Evolutionary conservation across 37 sponge, comb jelly and placozoan species (phyloP).

Genomic region (Spongilla lacustris): DNA sequence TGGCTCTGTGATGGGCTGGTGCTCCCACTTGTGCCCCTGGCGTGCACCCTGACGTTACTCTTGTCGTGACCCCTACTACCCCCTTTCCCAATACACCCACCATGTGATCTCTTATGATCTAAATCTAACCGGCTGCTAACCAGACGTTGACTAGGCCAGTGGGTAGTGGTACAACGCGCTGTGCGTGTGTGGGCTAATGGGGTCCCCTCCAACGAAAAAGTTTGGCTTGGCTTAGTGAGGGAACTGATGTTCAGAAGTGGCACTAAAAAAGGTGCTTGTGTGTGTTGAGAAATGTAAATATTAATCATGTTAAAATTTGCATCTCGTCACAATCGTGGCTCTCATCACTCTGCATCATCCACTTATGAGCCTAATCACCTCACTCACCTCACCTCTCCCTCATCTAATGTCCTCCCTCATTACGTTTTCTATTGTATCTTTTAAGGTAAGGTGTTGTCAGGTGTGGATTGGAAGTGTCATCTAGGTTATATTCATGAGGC

Average conservation of each 20-base stretch:
- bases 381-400: background rate
- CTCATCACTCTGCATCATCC: background rate
- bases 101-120: background rate
- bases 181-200: background rate
- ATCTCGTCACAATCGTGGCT: background rate
- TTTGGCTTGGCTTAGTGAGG: background rate
- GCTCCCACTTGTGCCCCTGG: background rate
- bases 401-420: background rate
- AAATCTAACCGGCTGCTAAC: background rate
- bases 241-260: background rate
- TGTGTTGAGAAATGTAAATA: background rate
- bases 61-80: background rate
- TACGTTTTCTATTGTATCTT: background rate
- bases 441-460: too few species aligned
- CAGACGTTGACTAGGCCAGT: background rate
- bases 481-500: too few species aligned
- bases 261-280: background rate
- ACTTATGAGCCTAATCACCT: too few species aligned
- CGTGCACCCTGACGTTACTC: background rate
- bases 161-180: background rate
- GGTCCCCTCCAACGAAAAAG: background rate
- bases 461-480: too few species aligned
- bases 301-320: background rate
- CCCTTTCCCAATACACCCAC: background rate
- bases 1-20: slow-evolving; percentile 19